These are phyloP conservation scores for Heliornis fulica DNA, from an alignment of 2,113 vertebrate genomes.

Conservation along the genomic window DNA sequence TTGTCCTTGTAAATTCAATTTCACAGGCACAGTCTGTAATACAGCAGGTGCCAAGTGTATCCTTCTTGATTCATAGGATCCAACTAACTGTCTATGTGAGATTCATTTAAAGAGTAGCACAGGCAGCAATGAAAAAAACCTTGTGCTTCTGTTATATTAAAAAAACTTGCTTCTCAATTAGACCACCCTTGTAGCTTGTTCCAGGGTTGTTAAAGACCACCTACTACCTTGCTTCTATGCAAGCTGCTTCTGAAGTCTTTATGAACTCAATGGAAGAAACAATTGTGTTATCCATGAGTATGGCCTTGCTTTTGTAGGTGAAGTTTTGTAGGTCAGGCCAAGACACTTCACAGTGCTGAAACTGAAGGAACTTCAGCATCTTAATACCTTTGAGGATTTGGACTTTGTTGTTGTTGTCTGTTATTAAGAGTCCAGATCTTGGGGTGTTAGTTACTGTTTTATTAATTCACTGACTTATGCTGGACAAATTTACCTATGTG, in stretches of 20 bases:
- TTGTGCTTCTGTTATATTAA: background rate
- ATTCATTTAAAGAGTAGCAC: slow-evolving; percentile 27
- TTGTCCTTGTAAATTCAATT: slow-evolving; percentile 55
- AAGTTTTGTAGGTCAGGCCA: background rate
- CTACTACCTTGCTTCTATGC: background rate
- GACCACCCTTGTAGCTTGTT: background rate
- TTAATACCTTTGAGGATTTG: background rate
- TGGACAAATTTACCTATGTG: background rate
- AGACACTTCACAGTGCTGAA: background rate
- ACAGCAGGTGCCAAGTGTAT: slow-evolving; percentile 47
- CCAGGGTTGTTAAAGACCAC: background rate
- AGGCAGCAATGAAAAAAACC: background rate
- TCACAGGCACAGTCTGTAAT: slow-evolving; percentile 53
- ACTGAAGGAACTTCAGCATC: background rate
- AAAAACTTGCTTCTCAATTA: background rate
- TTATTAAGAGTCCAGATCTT: background rate
- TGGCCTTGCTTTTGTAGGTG: background rate
- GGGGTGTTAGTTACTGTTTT: background rate
- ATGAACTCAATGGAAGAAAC: background rate
- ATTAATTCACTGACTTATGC: background rate
- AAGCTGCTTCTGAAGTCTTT: background rate
- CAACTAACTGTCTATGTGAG: slow-evolving; percentile 17
- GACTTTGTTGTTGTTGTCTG: background rate
- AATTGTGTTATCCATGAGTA: accelerated
- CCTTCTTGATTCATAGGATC: slow-evolving; percentile 49